Conservation (phyloP, 2,888 invertebrate species). For the Tinea pellionella region DNA sequence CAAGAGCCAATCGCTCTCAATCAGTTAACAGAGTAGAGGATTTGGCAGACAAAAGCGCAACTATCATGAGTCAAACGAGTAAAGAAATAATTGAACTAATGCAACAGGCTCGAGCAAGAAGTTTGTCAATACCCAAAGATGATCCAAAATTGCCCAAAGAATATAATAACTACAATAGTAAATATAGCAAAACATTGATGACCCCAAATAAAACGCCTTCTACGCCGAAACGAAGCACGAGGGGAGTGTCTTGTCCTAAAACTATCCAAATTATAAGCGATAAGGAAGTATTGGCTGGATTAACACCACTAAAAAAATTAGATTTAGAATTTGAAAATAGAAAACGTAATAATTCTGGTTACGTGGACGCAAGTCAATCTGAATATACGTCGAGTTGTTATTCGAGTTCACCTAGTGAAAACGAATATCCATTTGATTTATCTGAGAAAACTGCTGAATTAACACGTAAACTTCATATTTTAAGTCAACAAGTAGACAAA, state of each 20-base stretch:
- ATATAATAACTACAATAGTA: conserved; percentile 23
- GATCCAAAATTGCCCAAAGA: conserved; percentile 46
- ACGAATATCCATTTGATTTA: conserved; percentile 62
- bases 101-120: conserved; percentile 60
- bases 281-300: conserved; percentile 62
- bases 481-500: conserved; percentile 49
- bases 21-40: conserved; percentile 64
- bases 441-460: conserved; percentile 56
- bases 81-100: conserved; percentile 59
- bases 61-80: conserved; percentile 58
- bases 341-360: conserved; percentile 49
- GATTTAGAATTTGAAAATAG: conserved; percentile 39
- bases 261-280: conserved; percentile 63
- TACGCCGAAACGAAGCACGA: conserved; percentile 34
- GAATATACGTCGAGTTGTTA: conserved; percentile 65
- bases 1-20: conserved; percentile 65
- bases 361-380: conserved; percentile 62
- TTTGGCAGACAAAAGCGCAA: conserved; percentile 43
- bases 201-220: conserved; percentile 64
- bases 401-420: conserved; percentile 62
- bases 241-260: conserved; percentile 64
- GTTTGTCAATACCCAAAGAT: conserved; percentile 63
- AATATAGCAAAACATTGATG: conserved; percentile 55
- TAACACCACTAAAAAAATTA: conserved; percentile 46
- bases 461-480: conserved; percentile 49